Conservation (phyloP, 2,797 vertebrate species). For the Diplodus puntazzo region DNA sequence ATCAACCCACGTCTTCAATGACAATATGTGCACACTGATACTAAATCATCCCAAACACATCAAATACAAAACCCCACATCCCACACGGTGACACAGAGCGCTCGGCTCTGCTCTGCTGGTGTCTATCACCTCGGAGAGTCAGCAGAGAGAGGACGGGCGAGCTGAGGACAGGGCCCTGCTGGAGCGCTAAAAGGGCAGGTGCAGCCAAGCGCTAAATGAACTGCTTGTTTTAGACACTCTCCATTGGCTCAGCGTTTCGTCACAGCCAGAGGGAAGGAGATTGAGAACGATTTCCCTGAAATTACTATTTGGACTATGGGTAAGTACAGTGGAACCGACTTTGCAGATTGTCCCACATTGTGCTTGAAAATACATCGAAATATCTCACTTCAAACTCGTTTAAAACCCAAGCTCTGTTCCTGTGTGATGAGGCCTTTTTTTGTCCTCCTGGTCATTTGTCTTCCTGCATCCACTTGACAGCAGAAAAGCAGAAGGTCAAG, state of each 20-base stretch:
- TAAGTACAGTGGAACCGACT: slow-evolving; percentile 31
- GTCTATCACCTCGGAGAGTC: slow-evolving; percentile 55
- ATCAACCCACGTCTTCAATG: slow-evolving; percentile 20
- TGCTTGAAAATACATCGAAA: background rate
- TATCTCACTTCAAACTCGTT: background rate
- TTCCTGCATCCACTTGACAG: slow-evolving; percentile 37
- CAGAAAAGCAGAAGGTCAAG: slow-evolving; percentile 19
- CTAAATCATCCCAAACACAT: slow-evolving; percentile 25
- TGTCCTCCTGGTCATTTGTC: slow-evolving; percentile 55
- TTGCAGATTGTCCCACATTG: background rate
- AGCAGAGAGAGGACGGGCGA: slow-evolving; percentile 47
- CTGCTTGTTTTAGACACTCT: slow-evolving; percentile 79
- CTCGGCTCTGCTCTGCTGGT: slow-evolving; percentile 31
- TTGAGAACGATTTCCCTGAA: slow-evolving; percentile 35
- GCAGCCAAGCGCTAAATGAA: slow-evolving; percentile 79
- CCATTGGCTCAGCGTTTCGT: slow-evolving; percentile 65
- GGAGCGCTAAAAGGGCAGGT: slow-evolving; percentile 69
- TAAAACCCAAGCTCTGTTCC: slow-evolving; percentile 1
- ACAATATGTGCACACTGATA: slow-evolving; percentile 4
- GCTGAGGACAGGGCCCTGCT: slow-evolving; percentile 57
- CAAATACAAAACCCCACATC: slow-evolving; percentile 19
- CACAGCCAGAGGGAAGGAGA: slow-evolving; percentile 60
- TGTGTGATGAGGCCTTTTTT: slow-evolving; percentile 33
- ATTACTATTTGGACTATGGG: slow-evolving; percentile 47
- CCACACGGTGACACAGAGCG: slow-evolving; percentile 18